These are phyloP conservation scores for Drosophila atripex DNA, from an alignment of 2,888 invertebrate species.

Conservation along the genomic window DNA sequence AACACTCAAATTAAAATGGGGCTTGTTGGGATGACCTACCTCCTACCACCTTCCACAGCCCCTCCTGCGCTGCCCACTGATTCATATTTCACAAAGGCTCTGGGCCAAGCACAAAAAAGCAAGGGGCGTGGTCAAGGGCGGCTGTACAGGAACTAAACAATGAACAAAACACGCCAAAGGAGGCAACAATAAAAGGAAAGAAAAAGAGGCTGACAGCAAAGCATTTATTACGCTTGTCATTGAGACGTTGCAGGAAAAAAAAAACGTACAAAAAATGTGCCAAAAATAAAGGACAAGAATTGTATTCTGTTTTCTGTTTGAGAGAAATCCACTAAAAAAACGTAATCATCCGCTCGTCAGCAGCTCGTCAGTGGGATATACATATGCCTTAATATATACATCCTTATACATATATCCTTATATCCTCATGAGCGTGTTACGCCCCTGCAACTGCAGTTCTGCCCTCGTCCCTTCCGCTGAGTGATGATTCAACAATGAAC, in stretches of 20 bases:
- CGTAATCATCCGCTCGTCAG: slow-evolving; percentile 75
- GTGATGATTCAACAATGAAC: slow-evolving; percentile 77
- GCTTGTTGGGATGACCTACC: slow-evolving; percentile 9
- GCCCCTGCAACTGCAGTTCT: slow-evolving; percentile 35
- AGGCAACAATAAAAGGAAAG: slow-evolving; percentile 61
- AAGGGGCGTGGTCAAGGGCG: slow-evolving; percentile 47
- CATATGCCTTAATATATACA: background rate
- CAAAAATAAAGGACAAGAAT: slow-evolving; percentile 31
- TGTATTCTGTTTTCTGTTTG: slow-evolving; percentile 20
- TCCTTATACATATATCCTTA: background rate
- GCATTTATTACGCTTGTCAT: slow-evolving; percentile 81
- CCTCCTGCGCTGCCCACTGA: slow-evolving; percentile 4
- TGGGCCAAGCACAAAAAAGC: slow-evolving; percentile 55
- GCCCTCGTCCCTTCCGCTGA: slow-evolving; percentile 38
- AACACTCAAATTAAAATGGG: slow-evolving; percentile 48
- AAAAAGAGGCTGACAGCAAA: slow-evolving; percentile 69
- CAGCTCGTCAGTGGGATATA: slow-evolving; percentile 59
- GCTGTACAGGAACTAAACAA: slow-evolving; percentile 59
- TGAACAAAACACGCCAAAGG: slow-evolving; percentile 58
- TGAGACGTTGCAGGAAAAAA: slow-evolving; percentile 56
- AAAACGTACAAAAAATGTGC: slow-evolving; percentile 33
- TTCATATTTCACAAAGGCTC: slow-evolving; percentile 57
- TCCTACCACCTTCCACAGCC: background rate
- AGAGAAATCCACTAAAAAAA: slow-evolving; percentile 64
- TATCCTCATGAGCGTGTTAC: background rate